Evolutionary conservation across 1,140 invertebrate genomes (phyloP).

Genomic region (Apis laboriosa): DNA sequence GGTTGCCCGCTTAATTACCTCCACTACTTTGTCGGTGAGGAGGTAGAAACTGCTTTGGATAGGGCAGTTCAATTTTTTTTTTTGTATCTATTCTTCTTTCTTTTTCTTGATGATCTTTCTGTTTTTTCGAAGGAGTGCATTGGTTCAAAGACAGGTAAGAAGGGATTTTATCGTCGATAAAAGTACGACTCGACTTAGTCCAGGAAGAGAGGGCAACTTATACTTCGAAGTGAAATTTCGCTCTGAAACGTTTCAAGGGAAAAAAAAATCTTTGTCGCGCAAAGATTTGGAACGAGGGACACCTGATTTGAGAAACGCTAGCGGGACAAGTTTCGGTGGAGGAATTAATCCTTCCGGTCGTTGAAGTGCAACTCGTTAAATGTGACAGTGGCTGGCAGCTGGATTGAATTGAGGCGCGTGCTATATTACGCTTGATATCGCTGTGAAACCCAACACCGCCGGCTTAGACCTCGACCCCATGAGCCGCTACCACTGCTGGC

Average conservation of each 20-base stretch:
- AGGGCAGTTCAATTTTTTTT: no score
- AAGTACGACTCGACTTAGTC: no score
- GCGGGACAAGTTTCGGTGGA: constrained; percentile 39
- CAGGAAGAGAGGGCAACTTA: no score
- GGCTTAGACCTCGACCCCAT: constrained; percentile 65
- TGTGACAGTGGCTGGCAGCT: constrained; percentile 62
- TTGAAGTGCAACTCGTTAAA: constrained; percentile 61
- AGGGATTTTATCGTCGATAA: no score
- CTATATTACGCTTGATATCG: constrained; percentile 67
- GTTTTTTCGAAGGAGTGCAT: no score
- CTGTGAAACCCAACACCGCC: constrained; percentile 68
- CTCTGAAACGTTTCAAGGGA: no score
- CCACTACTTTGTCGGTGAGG: constrained; percentile 52
- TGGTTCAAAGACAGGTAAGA: no score
- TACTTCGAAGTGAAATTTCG: no score
- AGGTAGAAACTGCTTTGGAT: constrained; percentile 1
- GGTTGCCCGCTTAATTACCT: constrained; percentile 74
- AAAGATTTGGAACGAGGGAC: background rate
- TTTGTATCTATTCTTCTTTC: no score
- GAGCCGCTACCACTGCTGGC: constrained; percentile 52
- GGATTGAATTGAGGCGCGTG: constrained; percentile 72
- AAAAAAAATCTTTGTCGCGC: no score
- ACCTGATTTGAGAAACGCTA: constrained; percentile 50
- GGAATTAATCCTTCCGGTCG: constrained; percentile 65
- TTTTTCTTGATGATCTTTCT: no score